Conservation (phyloP, 2,888 invertebrate species). For the Agonopterix subpropinquella region DNA sequence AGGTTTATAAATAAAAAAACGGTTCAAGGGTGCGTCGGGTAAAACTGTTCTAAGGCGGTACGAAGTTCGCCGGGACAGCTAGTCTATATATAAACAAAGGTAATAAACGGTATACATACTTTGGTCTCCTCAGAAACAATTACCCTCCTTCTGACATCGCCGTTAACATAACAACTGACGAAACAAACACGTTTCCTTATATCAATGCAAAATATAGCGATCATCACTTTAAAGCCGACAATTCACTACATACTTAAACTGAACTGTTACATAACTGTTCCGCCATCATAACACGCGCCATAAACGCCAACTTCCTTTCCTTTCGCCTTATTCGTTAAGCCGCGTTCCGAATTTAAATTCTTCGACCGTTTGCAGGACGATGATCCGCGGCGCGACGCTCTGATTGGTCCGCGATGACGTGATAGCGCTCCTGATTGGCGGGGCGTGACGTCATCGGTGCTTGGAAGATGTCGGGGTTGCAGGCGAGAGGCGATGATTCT, state of each 20-base stretch:
- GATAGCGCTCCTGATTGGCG: slow-evolving; percentile 38
- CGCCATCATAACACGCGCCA: slow-evolving; percentile 11
- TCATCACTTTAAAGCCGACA: not conserved
- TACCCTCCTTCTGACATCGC: no score
- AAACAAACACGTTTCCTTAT: no score
- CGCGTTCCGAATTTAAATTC: slow-evolving; percentile 31
- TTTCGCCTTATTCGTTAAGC: slow-evolving; percentile 26
- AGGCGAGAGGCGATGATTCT: slow-evolving; percentile 53
- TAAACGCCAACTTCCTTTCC: slow-evolving; percentile 26
- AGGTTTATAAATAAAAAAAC: no score
- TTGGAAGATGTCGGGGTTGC: slow-evolving; percentile 66
- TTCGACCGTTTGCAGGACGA: slow-evolving; percentile 17
- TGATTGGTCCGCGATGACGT: slow-evolving; percentile 38
- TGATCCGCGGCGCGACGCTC: slow-evolving; percentile 10
- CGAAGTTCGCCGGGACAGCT: no score
- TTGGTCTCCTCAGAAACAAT: no score
- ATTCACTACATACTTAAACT: not conserved
- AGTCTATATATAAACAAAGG: no score
- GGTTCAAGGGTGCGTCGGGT: no score
- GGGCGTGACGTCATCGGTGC: slow-evolving; percentile 26
- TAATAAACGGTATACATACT: no score
- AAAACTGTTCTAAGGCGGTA: no score
- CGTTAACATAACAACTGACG: no score
- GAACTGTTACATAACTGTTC: slow-evolving; percentile 40
- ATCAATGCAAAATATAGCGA: not conserved